phyloP scores from a whole-genome alignment of 2,113 vertebrate species.

The Cyprinodon variegatus region DNA sequence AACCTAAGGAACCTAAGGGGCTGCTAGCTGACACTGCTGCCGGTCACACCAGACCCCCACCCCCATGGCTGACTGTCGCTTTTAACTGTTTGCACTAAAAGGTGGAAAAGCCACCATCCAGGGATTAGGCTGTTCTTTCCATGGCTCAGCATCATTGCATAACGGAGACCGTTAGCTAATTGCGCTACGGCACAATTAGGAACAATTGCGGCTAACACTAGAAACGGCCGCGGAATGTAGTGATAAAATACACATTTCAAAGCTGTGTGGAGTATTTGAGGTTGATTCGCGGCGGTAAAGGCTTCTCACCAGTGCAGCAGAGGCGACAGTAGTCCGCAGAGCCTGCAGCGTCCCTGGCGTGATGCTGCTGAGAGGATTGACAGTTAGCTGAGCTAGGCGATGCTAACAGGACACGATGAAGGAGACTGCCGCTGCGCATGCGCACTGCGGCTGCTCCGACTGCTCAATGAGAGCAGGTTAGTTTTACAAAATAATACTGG shows the following conservation, averaged over 20 bases:
- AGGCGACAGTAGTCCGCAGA: slow-evolving; percentile 18
- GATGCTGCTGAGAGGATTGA: slow-evolving; percentile 51
- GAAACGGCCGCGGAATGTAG: not conserved
- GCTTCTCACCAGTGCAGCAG: slow-evolving; percentile 44
- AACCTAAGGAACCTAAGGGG: not conserved
- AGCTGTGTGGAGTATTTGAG: not conserved
- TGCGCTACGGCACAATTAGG: slow-evolving; percentile 18
- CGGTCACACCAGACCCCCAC: not conserved
- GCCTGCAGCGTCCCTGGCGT: slow-evolving; percentile 35
- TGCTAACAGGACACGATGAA: slow-evolving; percentile 68
- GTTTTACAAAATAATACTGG: too few species aligned
- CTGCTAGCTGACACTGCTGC: not conserved
- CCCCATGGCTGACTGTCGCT: not conserved
- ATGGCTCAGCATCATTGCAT: slow-evolving; percentile 56
- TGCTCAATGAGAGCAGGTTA: too few species aligned
- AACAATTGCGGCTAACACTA: slow-evolving; percentile 45
- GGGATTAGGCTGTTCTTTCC: slow-evolving; percentile 37
- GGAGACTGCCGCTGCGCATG: slow-evolving; percentile 71
- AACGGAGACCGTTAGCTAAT: slow-evolving; percentile 41
- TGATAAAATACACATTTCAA: not conserved
- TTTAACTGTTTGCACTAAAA: not conserved
- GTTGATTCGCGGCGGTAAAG: not conserved
- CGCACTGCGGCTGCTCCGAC: slow-evolving; percentile 27
- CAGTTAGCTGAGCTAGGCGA: slow-evolving; percentile 51
- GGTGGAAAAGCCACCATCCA: not conserved